These are phyloP conservation scores for Loris lydekkerianus DNA, from an alignment of 2,797 vertebrate genomes.

Conservation along the genomic window DNA sequence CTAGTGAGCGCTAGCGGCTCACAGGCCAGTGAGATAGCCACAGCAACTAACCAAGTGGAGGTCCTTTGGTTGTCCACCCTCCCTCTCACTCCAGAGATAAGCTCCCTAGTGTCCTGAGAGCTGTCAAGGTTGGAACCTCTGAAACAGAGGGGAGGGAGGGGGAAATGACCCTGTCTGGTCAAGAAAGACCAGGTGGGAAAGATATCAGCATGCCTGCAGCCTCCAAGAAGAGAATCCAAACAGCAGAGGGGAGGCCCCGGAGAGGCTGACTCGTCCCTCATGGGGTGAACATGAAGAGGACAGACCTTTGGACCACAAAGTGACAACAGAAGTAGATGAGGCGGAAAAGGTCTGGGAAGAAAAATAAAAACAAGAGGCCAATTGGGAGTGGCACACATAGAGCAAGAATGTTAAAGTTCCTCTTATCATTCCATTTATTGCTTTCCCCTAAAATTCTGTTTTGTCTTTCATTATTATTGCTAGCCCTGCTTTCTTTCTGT, in stretches of 20 bases:
- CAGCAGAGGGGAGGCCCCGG: not conserved
- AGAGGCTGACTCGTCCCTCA: not conserved
- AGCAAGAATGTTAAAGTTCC: not conserved
- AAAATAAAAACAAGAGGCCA: not conserved
- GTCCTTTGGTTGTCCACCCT: not conserved
- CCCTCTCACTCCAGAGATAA: not conserved
- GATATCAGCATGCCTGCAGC: not conserved
- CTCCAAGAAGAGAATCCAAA: not conserved
- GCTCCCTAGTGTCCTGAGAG: not conserved
- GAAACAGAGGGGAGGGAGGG: not conserved
- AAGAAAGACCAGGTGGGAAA: not conserved
- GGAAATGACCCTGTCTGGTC: not conserved
- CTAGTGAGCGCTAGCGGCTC: not conserved
- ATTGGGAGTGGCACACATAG: accelerated
- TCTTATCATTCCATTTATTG: not conserved
- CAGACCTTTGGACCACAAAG: not conserved
- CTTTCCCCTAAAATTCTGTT: no score
- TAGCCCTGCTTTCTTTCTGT: not conserved
- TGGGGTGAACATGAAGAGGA: not conserved
- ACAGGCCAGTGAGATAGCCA: not conserved
- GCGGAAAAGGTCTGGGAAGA: not conserved
- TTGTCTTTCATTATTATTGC: not conserved
- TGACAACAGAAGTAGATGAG: not conserved
- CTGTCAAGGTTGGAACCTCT: not conserved
- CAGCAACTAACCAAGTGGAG: not conserved